Conservation (phyloP, 2,888 invertebrate species). For the Cataglyphis cursor region DNA sequence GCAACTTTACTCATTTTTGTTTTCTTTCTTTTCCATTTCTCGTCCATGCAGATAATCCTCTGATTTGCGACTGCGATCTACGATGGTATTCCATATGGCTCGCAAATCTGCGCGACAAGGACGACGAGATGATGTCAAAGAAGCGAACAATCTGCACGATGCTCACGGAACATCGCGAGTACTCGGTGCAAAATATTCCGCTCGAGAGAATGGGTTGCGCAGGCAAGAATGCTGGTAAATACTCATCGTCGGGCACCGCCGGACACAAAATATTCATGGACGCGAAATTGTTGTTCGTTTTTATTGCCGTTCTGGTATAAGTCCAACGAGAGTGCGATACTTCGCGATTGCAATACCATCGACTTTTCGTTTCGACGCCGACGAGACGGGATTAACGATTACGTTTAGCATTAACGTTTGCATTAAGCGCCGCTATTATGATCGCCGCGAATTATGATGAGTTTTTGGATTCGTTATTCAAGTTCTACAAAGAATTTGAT, state of each 20-base stretch:
- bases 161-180: constrained; percentile 93
- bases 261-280: constrained; percentile 39
- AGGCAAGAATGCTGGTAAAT: constrained; percentile 88
- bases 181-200: constrained; percentile 93
- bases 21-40: constrained; percentile 12
- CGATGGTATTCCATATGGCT: constrained; percentile 96
- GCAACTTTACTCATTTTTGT: not conserved
- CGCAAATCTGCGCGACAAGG: constrained; percentile 92
- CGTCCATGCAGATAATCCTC: constrained; percentile 92
- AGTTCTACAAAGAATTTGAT: not conserved
- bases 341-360: constrained; percentile 23
- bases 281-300: constrained; percentile 39
- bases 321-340: constrained; percentile 7
- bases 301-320: constrained; percentile 57
- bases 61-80: constrained; percentile 95
- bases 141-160: constrained; percentile 94
- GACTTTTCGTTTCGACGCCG: constrained; percentile 38
- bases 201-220: constrained; percentile 94
- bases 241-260: constrained; percentile 64
- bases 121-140: constrained; percentile 96
- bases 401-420: not conserved
- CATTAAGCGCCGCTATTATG: not conserved
- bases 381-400: not conserved
- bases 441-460: not conserved
- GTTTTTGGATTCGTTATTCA: not conserved